Conservation (phyloP, 2,888 invertebrate species). For the Hydroisotoma schaefferi region DNA sequence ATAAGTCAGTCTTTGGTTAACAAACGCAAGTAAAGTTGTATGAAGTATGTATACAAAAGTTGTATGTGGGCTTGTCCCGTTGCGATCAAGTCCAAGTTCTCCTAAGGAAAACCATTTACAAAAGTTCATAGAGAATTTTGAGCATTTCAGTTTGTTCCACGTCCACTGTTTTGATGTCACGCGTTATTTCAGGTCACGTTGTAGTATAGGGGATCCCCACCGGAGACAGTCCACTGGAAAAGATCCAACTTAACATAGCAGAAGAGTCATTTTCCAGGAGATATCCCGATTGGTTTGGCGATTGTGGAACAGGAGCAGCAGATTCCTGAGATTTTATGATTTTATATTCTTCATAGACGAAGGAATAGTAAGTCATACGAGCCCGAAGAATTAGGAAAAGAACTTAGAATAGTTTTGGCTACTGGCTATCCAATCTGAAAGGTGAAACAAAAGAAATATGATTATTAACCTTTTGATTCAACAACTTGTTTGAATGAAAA, state of each 20-base stretch:
- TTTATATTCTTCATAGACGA: constrained; percentile 20
- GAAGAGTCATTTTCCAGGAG: constrained; percentile 10
- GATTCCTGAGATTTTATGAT: constrained; percentile 46
- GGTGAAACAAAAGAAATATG: constrained; percentile 25
- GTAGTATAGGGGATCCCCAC: constrained; percentile 29
- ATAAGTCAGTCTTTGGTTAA: constrained; percentile 49
- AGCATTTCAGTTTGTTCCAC: constrained; percentile 28
- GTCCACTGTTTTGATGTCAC: constrained; percentile 29
- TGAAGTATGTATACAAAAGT: constrained; percentile 47
- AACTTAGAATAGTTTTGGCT: constrained; percentile 44
- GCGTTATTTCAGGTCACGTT: constrained; percentile 16
- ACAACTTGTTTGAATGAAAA: constrained; percentile 12
- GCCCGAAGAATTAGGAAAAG: constrained; percentile 45
- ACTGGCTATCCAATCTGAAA: constrained; percentile 48
- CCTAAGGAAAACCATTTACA: constrained; percentile 32
- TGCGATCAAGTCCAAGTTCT: constrained; percentile 19
- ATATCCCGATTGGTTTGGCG: constrained; percentile 19
- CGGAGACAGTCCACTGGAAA: constrained; percentile 5
- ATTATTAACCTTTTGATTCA: constrained; percentile 12
- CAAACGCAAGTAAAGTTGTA: constrained; percentile 47
- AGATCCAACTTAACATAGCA: background rate
- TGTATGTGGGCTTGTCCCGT: constrained; percentile 24
- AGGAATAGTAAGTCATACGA: constrained; percentile 35
- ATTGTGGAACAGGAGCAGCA: constrained; percentile 46
- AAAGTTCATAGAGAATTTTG: constrained; percentile 28